These are phyloP conservation scores for Anaspis maculata DNA, from an alignment of 2,888 invertebrate species.

Conservation along the genomic window DNA sequence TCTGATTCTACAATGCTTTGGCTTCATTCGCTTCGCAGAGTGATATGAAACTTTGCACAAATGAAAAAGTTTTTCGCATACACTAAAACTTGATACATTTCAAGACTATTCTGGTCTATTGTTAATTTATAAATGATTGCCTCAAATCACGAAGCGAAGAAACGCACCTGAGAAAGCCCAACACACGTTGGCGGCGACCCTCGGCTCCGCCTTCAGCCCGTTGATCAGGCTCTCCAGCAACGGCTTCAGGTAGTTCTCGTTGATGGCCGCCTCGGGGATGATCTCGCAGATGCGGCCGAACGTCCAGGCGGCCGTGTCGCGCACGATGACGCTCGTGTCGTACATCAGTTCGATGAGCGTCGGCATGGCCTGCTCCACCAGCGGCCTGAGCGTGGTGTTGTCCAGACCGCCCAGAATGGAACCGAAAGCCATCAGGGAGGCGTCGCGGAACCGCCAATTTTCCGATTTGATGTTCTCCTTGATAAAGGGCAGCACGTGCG, in stretches of 20 bases:
- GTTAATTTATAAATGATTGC: background rate
- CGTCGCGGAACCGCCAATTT: slow-evolving; percentile 83
- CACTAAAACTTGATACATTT: no score
- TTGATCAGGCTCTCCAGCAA: slow-evolving; percentile 72
- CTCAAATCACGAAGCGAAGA: slow-evolving; percentile 6
- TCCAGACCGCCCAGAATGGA: slow-evolving; percentile 78
- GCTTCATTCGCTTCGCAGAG: no score
- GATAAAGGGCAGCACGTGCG: slow-evolving; percentile 92
- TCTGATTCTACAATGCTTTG: no score
- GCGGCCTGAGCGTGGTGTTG: slow-evolving; percentile 73
- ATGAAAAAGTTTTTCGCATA: no score
- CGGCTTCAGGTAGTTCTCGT: slow-evolving; percentile 73
- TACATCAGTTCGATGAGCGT: slow-evolving; percentile 92
- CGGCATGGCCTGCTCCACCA: slow-evolving; percentile 95
- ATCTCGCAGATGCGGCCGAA: slow-evolving; percentile 92
- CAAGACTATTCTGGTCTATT: no score
- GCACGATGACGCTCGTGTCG: slow-evolving; percentile 86
- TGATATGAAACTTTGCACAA: no score
- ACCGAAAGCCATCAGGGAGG: slow-evolving; percentile 98
- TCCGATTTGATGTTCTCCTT: slow-evolving; percentile 86
- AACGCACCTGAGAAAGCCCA: slow-evolving; percentile 99
- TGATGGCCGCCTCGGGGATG: slow-evolving; percentile 90
- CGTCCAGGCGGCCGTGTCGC: slow-evolving; percentile 98
- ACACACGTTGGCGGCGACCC: slow-evolving; percentile 97
- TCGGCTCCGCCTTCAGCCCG: slow-evolving; percentile 85